These are phyloP conservation scores for Chiloscyllium plagiosum DNA, from an alignment of 2,113 vertebrate species.

Conservation along the genomic window DNA sequence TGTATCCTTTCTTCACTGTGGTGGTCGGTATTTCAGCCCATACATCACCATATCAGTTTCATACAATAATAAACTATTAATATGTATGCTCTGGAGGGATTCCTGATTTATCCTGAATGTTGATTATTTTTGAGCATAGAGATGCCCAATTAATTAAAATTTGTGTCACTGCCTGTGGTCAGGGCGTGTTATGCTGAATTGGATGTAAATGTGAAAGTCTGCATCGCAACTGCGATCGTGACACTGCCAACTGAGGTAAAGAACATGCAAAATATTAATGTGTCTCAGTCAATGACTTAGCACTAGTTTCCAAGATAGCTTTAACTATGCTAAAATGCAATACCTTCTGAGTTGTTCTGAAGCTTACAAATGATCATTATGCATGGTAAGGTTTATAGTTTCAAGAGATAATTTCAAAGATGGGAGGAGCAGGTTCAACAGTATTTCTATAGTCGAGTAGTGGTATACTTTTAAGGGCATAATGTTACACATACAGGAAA, in stretches of 20 bases:
- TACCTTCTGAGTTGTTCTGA: background rate
- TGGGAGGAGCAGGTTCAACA: background rate
- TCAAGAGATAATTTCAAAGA: background rate
- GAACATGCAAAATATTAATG: background rate
- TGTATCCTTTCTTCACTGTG: background rate
- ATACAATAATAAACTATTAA: background rate
- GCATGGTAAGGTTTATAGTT: background rate
- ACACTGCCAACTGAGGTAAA: background rate
- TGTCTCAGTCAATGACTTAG: background rate
- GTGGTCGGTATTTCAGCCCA: background rate
- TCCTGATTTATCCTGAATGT: background rate
- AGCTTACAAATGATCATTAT: background rate
- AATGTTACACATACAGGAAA: background rate
- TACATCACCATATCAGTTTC: background rate
- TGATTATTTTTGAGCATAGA: background rate
- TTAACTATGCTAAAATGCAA: background rate
- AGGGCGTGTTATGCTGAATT: background rate
- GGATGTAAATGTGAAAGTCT: background rate
- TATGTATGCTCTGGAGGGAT: background rate
- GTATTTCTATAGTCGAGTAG: background rate
- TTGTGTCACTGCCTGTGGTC: background rate
- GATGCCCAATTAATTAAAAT: background rate
- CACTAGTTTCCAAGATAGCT: background rate
- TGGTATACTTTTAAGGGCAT: background rate
- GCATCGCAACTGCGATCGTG: background rate